Base-by-base conservation (phyloP, 2,888 invertebrate species). In the Leptopilina myrica region DNA sequence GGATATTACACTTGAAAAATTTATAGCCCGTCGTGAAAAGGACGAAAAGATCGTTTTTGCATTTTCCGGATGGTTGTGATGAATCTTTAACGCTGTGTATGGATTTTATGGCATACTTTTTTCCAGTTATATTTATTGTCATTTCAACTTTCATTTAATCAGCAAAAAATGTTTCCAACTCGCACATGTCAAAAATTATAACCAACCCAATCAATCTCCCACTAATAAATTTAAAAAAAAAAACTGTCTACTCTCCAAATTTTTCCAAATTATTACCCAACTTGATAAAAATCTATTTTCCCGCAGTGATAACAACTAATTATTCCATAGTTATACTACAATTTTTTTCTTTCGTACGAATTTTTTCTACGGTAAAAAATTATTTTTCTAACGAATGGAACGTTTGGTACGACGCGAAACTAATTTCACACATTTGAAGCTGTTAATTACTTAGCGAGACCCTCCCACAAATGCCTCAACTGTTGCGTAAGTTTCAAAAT, bases 1-100 rank as follows among this genome's bases (percentile, higher is more conserved):
- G 86, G 83, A 86, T 86, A 84, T 84, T 85, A 82, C 84, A 79
- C 84, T 86, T 88, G 84, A 87, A 88, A 87, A 88, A 88, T 88
- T 87, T 84, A 87, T 85, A 83, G 82, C 33, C 64, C 66, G 73
- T 77, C 78, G 80, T 80, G 80, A 81, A 80, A 77, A 81, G 81
- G 80, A 82, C 82, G 79, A 81, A 81, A 83, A 83, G 81, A 81
- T 80, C 81, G 79, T 79, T 80, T 80, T 82, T 83, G 80, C 83
- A 83, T 83, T 83, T 64, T 76, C 64, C 76, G 76, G 64, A 76
- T 62, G 43, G 56, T 73, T 56, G 73, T 76, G 43, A 76, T 64
- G 64, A 76, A 76, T 64, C 76, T 76, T 64, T 64, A 76, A 76
- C 40, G 76, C 64, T 76, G 26, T 76, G 26, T 73, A 73, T 73